These are phyloP conservation scores for Brachycybe producta DNA, from an alignment of 2,888 invertebrate genomes.

Conservation along the genomic window DNA sequence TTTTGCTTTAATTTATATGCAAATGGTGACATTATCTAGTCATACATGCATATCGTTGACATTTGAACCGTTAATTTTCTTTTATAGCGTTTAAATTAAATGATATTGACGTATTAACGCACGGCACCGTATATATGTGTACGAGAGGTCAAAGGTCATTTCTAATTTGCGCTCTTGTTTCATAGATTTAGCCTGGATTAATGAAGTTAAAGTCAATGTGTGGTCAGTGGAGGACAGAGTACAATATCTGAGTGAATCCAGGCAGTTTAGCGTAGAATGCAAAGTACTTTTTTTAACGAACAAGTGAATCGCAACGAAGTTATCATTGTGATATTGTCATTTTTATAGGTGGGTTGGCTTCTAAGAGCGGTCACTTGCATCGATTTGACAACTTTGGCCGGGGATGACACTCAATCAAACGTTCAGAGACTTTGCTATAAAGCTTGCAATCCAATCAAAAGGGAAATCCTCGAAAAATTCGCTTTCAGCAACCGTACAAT, in stretches of 20 bases:
- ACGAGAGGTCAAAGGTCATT: too few relatives aligned
- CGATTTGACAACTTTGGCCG: constrained; percentile 79
- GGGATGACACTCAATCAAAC: constrained; percentile 43
- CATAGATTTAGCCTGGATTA: constrained; percentile 40
- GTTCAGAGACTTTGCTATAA: constrained; percentile 67
- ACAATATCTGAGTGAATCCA: background rate
- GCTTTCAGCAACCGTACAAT: constrained; percentile 1
- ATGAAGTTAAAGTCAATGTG: constrained; percentile 43
- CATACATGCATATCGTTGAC: too few relatives aligned
- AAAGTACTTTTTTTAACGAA: background rate
- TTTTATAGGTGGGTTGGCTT: constrained; percentile 52
- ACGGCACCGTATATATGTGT: too few relatives aligned
- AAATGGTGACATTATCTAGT: too few relatives aligned
- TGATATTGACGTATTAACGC: too few relatives aligned
- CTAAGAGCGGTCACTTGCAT: constrained; percentile 69
- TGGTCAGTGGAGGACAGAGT: constrained; percentile 44
- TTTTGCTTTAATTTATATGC: too few relatives aligned
- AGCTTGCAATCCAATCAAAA: constrained; percentile 43
- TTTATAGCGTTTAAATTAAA: too few relatives aligned
- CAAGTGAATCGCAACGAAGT: background rate
- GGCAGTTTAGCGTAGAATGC: background rate
- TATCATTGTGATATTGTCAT: background rate
- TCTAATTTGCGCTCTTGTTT: constrained; percentile 7
- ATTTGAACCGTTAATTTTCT: too few relatives aligned
- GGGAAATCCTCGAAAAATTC: constrained; percentile 30